Evolutionary conservation across 2,888 invertebrate species (phyloP).

Genomic region (Chironomus tentans): DNA sequence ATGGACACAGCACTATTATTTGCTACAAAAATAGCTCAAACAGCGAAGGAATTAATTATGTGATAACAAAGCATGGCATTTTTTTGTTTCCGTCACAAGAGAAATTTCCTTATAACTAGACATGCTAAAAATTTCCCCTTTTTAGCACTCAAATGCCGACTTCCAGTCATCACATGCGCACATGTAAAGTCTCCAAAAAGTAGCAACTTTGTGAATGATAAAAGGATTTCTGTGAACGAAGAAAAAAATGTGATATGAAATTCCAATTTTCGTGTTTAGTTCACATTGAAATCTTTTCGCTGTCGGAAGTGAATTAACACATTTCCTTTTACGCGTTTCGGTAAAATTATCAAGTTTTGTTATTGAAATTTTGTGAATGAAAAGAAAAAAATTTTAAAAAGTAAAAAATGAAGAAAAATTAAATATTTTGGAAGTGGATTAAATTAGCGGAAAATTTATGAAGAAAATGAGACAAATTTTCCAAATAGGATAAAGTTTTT

Average conservation of each 20-base stretch:
- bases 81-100: neutral
- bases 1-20: neutral
- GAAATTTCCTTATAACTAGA: neutral
- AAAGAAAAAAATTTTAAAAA: too few relatives aligned
- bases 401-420: too few relatives aligned
- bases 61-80: neutral
- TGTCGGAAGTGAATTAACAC: neutral
- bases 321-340: neutral
- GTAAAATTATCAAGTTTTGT: neutral
- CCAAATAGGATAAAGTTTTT: too few relatives aligned
- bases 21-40: neutral
- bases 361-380: neutral
- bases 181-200: neutral
- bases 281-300: neutral
- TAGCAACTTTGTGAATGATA: neutral
- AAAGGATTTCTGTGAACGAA: neutral
- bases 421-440: too few relatives aligned
- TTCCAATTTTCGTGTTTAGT: neutral
- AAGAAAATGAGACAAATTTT: too few relatives aligned
- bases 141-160: conserved; percentile 1
- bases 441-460: too few relatives aligned
- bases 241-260: neutral
- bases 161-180: neutral
- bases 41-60: neutral
- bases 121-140: neutral